Conservation (phyloP, 2,797 vertebrate species). For the Myotis planiceps region DNA sequence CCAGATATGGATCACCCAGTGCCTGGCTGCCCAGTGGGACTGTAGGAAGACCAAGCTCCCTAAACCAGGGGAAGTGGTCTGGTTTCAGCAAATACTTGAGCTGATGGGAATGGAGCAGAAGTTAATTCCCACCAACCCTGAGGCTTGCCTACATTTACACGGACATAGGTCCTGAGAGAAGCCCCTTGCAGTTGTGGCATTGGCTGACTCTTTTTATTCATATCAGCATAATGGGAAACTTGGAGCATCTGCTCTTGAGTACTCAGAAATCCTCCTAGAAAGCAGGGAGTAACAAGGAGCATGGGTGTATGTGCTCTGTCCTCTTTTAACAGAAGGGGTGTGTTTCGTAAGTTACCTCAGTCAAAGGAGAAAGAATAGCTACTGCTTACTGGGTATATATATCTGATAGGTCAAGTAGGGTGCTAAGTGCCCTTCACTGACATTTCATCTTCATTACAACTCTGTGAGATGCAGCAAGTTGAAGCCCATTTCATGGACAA, state of each 20-base stretch:
- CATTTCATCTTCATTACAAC: background rate
- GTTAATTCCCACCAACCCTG: background rate
- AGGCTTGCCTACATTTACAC: background rate
- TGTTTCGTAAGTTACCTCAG: background rate
- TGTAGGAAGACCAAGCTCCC: background rate
- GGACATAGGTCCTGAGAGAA: background rate
- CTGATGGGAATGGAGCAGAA: background rate
- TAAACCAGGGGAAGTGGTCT: background rate
- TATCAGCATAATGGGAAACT: background rate
- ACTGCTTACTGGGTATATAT: background rate
- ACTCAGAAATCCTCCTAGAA: background rate
- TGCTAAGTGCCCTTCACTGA: background rate
- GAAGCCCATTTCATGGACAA: background rate
- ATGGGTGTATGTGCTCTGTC: rapidly evolving
- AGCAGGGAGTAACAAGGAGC: background rate
- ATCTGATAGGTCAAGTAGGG: background rate
- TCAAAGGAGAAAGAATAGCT: background rate
- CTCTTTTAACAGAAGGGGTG: background rate
- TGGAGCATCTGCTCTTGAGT: background rate
- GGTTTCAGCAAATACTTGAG: background rate
- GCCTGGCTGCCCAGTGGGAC: background rate
- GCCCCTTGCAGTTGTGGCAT: background rate
- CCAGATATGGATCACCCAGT: background rate
- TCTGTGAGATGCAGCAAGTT: background rate
- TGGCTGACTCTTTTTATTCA: background rate